Conservation (phyloP, 2,113 vertebrate genomes). For the Malaclemys terrapin region DNA sequence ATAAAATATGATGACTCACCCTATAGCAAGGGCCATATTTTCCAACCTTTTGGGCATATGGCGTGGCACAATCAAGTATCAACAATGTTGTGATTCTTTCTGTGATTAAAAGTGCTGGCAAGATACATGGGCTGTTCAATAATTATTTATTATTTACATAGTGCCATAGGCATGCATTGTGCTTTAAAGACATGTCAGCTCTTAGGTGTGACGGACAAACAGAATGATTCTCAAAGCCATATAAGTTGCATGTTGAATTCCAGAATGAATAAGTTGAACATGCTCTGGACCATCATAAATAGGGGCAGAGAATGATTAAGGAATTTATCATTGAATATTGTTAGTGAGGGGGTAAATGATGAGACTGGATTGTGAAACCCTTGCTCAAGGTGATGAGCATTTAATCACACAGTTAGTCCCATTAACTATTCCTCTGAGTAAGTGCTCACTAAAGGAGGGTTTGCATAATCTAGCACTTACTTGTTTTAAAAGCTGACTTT, state of each 20-base stretch:
- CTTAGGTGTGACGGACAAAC: not conserved
- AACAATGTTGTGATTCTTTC: conserved; percentile 14
- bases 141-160: not conserved
- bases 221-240: not conserved
- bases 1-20: conserved; percentile 8
- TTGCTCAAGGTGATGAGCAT: not conserved
- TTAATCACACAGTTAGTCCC: not conserved
- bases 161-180: not conserved
- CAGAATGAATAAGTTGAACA: not conserved
- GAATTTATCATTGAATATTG: not conserved
- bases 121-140: not conserved
- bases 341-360: not conserved
- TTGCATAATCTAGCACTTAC: not conserved
- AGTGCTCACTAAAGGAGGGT: not conserved
- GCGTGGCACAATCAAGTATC: conserved; percentile 27
- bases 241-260: not conserved
- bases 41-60: conserved; percentile 21
- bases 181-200: not conserved
- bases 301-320: not conserved
- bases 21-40: not conserved
- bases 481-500: not conserved
- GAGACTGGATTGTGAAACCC: not conserved
- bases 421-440: not conserved
- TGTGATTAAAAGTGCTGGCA: conserved; percentile 34
- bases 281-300: not conserved